Evolutionary conservation across 2,113 vertebrate genomes (phyloP).

Genomic region (Hydrochoerus hydrochaeris): DNA sequence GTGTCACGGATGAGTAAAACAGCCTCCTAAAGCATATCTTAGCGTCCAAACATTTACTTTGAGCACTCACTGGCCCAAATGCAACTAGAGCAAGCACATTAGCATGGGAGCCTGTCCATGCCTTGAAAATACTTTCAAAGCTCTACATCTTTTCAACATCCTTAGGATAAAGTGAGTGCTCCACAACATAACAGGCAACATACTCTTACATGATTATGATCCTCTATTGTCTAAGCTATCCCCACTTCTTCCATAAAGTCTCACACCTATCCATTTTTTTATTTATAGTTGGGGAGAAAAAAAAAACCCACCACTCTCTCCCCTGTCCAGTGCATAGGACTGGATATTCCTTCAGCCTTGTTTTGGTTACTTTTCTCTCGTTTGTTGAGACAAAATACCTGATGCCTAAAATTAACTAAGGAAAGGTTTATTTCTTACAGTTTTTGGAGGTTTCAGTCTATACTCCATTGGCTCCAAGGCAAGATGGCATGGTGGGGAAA

Average conservation of each 20-base stretch:
- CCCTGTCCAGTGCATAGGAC: neutral
- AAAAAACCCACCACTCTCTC: neutral
- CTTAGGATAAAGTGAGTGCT: neutral
- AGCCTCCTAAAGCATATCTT: neutral
- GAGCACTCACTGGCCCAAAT: accelerated
- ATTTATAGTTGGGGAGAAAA: neutral
- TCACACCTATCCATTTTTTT: accelerated
- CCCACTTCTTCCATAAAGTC: accelerated
- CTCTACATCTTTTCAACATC: neutral
- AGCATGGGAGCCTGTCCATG: accelerated
- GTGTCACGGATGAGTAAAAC: neutral
- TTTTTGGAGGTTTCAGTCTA: too few relatives aligned
- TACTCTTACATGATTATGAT: too few relatives aligned
- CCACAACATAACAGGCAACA: accelerated
- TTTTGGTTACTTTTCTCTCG: too few relatives aligned
- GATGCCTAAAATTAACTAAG: too few relatives aligned
- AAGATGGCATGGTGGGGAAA: too few relatives aligned
- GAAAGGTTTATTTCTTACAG: too few relatives aligned
- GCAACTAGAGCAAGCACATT: accelerated
- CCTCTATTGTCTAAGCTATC: neutral
- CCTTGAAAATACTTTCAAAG: neutral
- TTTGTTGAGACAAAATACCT: too few relatives aligned
- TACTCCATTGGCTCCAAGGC: too few relatives aligned
- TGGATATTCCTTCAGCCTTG: neutral
- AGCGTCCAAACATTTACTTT: too few relatives aligned